Evolutionary conservation across 2,888 invertebrate genomes (phyloP).

Genomic region (Chironomus riparius): DNA sequence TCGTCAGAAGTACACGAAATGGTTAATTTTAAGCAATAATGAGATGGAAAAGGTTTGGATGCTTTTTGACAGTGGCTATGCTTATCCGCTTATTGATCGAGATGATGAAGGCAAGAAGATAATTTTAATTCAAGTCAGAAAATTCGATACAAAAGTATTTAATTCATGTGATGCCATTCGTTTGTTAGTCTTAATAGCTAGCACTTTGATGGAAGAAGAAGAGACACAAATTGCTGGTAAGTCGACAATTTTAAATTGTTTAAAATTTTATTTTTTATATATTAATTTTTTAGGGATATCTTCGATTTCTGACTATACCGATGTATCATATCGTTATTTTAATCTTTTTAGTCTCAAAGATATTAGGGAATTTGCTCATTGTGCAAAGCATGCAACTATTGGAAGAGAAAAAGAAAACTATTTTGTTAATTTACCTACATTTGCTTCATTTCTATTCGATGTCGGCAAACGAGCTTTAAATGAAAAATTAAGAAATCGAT

Average conservation of each 20-base stretch:
- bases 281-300: background rate
- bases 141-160: conserved; percentile 10
- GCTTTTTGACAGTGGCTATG: conserved; percentile 11
- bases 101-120: conserved; percentile 17
- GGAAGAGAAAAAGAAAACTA: conserved; percentile 23
- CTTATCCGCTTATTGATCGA: background rate
- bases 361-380: conserved; percentile 9
- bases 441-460: conserved; percentile 12
- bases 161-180: conserved; percentile 12
- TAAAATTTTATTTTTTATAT: no score
- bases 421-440: conserved; percentile 10
- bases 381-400: background rate
- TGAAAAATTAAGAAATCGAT: conserved; percentile 11
- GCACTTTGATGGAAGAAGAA: conserved; percentile 7
- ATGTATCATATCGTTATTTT: conserved; percentile 2
- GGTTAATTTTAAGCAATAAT: background rate
- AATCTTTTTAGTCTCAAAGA: conserved; percentile 1
- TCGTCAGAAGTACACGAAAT: conserved; percentile 9
- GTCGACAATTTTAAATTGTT: no score
- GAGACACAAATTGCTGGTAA: conserved; percentile 16
- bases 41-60: background rate
- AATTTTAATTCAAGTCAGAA: conserved; percentile 9
- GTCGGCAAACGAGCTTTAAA: conserved; percentile 2
- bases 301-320: conserved; percentile 14
- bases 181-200: background rate